These are phyloP conservation scores for Gorsachius magnificus DNA, from an alignment of 2,797 vertebrate genomes.

Conservation along the genomic window DNA sequence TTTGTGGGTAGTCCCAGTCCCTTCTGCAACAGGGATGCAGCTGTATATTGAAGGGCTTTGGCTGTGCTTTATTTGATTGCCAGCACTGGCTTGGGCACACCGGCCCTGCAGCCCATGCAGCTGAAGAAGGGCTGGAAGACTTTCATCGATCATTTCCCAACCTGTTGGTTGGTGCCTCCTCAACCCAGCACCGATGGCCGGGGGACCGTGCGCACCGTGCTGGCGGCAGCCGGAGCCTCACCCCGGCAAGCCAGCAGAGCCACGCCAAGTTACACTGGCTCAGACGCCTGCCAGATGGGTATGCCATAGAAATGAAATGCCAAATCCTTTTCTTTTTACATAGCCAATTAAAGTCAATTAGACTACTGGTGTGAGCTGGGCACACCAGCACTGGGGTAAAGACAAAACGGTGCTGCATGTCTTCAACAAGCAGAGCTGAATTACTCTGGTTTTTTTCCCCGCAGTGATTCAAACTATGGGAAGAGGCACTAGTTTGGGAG, in stretches of 20 bases:
- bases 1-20: not conserved
- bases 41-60: not conserved
- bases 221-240: not conserved
- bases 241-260: not conserved
- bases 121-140: not conserved
- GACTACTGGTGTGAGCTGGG: not conserved
- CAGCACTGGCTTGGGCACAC: not conserved
- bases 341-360: not conserved
- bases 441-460: not conserved
- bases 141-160: not conserved
- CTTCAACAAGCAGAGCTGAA: not conserved
- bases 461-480: not conserved
- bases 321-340: not conserved
- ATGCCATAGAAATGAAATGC: not conserved
- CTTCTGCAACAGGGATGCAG: not conserved
- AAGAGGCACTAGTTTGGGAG: not conserved
- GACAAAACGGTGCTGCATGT: not conserved
- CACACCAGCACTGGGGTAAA: not conserved
- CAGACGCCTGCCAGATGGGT: not conserved
- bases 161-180: not conserved
- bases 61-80: not conserved
- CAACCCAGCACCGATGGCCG: not conserved
- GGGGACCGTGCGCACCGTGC: fast-evolving
- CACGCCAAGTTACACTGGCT: not conserved
- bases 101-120: not conserved